Percentiles rank a stretch among this genome's conserved stretches.
Evolutionary conservation across 2,888 invertebrate genomes (phyloP).

Genomic region (Drosophila neotestacea): DNA sequence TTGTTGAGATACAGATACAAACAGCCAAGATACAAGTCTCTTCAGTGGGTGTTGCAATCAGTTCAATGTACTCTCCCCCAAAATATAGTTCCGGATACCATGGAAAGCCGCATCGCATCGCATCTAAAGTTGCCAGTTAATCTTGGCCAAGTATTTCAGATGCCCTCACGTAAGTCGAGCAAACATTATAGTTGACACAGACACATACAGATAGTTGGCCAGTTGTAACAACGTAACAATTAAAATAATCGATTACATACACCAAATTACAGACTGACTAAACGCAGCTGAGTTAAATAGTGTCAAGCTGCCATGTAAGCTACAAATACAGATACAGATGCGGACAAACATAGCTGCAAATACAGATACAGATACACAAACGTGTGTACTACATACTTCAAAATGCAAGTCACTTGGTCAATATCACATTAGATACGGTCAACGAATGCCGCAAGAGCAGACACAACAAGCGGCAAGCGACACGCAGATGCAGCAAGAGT

Average conservation of each 20-base stretch:
- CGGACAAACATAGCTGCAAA: slow-evolving; percentile 1
- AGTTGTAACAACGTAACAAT: slow-evolving; percentile 35
- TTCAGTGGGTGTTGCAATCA: slow-evolving; percentile 34
- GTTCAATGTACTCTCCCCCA: slow-evolving; percentile 30
- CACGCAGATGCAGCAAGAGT: slow-evolving; percentile 5
- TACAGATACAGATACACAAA: slow-evolving; percentile 20
- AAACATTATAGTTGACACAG: not conserved
- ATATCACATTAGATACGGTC: slow-evolving; percentile 68
- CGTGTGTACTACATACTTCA: slow-evolving; percentile 9
- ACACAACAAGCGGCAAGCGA: not conserved
- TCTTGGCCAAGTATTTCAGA: slow-evolving; percentile 12
- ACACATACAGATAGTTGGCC: not conserved
- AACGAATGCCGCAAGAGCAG: slow-evolving; percentile 32
- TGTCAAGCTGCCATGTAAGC: slow-evolving; percentile 37
- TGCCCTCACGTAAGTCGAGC: slow-evolving; percentile 1
- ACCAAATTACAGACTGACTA: slow-evolving; percentile 14
- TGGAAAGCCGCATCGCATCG: not conserved
- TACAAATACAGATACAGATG: slow-evolving; percentile 20
- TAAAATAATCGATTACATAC: slow-evolving; percentile 50
- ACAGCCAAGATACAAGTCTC: slow-evolving; percentile 9
- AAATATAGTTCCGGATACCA: slow-evolving; percentile 3
- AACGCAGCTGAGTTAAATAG: slow-evolving; percentile 26
- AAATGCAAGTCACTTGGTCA: slow-evolving; percentile 63
- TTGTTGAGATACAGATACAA: slow-evolving; percentile 15
- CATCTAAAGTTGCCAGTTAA: not conserved